A percentile compares a stretch with the other conserved stretches of the same genome.
Conservation (phyloP, 2,113 vertebrate species). For the Tyto alba region DNA sequence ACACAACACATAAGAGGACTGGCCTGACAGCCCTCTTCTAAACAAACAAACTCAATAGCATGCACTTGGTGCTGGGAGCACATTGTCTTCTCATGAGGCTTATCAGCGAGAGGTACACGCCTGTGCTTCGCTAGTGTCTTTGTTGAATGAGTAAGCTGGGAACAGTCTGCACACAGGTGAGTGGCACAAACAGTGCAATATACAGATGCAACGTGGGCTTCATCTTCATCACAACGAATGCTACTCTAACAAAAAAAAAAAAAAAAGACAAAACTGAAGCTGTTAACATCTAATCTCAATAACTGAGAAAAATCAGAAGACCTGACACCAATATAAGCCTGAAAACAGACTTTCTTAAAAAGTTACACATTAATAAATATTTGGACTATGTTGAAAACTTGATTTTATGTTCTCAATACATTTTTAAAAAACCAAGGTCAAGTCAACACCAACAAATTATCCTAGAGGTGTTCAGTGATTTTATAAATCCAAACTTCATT, state of each 20-base stretch:
- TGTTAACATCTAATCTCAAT: neutral
- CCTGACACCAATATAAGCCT: neutral
- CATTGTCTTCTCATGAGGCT: conserved; percentile 96
- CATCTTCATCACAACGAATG: conserved; percentile 94
- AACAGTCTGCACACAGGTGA: conserved; percentile 93
- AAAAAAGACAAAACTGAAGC: neutral
- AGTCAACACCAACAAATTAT: neutral
- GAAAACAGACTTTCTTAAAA: neutral
- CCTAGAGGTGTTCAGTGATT: neutral
- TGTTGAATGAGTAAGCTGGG: conserved; percentile 94
- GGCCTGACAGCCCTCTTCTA: conserved; percentile 90
- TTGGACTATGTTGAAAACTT: neutral
- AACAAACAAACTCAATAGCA: conserved; percentile 96
- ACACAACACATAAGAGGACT: conserved; percentile 98
- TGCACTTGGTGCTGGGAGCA: conserved; percentile 97
- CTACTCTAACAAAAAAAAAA: conserved; percentile 74
- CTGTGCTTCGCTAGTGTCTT: conserved; percentile 96
- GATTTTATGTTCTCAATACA: neutral
- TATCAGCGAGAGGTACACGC: conserved; percentile 94
- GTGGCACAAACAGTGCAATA: conserved; percentile 98
- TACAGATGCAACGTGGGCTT: conserved; percentile 90
- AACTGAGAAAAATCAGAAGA: neutral
- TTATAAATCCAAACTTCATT: neutral
- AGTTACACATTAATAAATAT: neutral
- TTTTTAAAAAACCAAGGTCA: neutral